These are phyloP conservation scores for Muscina levida DNA, from an alignment of 2,888 invertebrate species.

Conservation along the genomic window DNA sequence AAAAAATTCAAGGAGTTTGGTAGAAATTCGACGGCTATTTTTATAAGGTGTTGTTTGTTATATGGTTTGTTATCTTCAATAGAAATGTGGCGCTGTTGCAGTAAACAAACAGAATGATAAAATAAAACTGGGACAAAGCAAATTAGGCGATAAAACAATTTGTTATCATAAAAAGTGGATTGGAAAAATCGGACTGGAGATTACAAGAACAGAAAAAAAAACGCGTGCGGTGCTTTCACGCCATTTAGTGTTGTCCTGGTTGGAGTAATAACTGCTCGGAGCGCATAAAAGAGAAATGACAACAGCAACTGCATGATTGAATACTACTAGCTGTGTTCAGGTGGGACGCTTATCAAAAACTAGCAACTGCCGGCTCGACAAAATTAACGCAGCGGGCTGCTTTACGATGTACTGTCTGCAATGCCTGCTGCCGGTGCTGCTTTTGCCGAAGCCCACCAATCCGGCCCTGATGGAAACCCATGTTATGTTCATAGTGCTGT, in stretches of 20 bases:
- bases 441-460: constrained; percentile 98
- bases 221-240: no score
- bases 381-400: not conserved
- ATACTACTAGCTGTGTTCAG: not conserved
- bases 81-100: not conserved
- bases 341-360: not conserved
- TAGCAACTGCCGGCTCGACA: not conserved
- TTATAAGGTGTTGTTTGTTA: not conserved
- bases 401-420: constrained; percentile 94
- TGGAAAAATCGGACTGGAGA: no score
- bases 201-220: no score
- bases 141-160: not conserved
- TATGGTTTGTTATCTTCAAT: not conserved
- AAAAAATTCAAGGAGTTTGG: not conserved
- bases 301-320: not conserved
- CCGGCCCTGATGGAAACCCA: constrained; percentile 97
- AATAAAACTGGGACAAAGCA: not conserved
- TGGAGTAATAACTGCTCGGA: no score
- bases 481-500: constrained; percentile 98
- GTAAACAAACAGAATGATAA: constrained; percentile 26
- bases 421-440: constrained; percentile 97
- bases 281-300: no score
- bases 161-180: no score
- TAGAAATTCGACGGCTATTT: constrained; percentile 24
- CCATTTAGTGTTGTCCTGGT: no score